A percentile compares a stretch with the other conserved stretches of the same genome.
phyloP scores from a whole-genome alignment of 2,113 vertebrate species.

The Vidua chalybeata region DNA sequence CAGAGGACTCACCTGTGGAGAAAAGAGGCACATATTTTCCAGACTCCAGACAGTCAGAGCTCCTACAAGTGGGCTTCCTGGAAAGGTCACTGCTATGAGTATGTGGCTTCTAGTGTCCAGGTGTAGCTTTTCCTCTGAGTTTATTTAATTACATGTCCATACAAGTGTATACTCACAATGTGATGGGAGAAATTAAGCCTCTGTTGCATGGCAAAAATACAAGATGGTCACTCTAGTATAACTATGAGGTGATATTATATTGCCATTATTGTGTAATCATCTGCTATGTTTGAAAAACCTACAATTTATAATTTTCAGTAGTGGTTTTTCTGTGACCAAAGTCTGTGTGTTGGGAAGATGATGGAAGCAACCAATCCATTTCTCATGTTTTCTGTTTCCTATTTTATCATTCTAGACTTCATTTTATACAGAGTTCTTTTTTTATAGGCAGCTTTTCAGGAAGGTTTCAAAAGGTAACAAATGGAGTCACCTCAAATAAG shows the following conservation, averaged over 20 bases:
- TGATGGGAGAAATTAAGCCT: background rate
- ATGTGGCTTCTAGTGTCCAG: background rate
- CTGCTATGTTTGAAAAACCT: background rate
- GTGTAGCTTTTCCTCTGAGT: background rate
- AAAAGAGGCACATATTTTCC: background rate
- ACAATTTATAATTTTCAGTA: background rate
- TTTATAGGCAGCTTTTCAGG: background rate
- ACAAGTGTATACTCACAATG: background rate
- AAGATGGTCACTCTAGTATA: background rate
- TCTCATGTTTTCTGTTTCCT: background rate
- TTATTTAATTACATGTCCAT: background rate
- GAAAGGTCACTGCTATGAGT: background rate
- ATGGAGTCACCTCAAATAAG: conserved; percentile 11
- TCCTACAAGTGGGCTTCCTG: accelerated
- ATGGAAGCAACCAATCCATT: background rate
- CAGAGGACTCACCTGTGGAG: background rate
- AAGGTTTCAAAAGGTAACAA: conserved; percentile 11
- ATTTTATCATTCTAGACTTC: background rate
- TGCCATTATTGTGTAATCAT: background rate
- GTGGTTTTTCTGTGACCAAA: background rate
- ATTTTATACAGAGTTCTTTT: background rate
- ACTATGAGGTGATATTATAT: background rate
- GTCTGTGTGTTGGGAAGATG: background rate
- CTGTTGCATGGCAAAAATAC: background rate
- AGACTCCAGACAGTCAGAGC: background rate